Base-by-base conservation (phyloP, 2,797 vertebrate genomes). In the Eremophila alpestris region DNA sequence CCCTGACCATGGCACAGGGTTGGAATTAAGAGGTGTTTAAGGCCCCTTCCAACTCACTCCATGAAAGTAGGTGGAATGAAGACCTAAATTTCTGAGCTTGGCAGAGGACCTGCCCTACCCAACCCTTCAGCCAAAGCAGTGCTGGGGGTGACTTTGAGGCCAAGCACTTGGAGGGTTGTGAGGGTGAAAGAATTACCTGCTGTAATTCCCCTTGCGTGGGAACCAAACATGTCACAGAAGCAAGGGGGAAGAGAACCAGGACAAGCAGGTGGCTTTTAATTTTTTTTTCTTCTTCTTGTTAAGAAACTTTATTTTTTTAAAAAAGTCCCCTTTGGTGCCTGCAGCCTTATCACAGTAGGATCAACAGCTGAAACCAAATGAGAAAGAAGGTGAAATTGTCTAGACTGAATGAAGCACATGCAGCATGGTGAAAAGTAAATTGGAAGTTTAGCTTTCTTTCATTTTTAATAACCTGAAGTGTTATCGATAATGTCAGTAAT, bases 301-400 rank as follows among this genome's bases (percentile, higher is more conserved):
- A 89, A 91, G 84, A 95, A 92, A 89, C 76, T 75, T 83, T 23
- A 9, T 40, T 76, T 60, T 88, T 38, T 38, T n/a, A 6, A 79
- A 83, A 87, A 95, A 93, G 54, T 90, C 63, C 93, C 94, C 27
- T 81, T 91, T 83, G 36, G 62, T 24, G 15, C 16, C 30, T 91
- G 63, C 55, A 91, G n/a, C 59, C 52, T 81, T 93, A 96, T 80
- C 83, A 22, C 34, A 56, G 2, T 4, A 80, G 36, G 86, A 95
- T 90, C 92, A 86, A 73, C 75, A 91, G 83, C 87, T 54, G 91
- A 96, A 96, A 94, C 59, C 18, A 54, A 93, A 41, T 86, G 79
- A 95, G 84, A 94, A 87, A 94, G 96, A 89, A 94, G 94, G 67
- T 91, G 79, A 95, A 96, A 91, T 88, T 91, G 69, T 91, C 67